Percentiles rank a stretch among this genome's conserved stretches.
Conservation (phyloP, 2,888 invertebrate genomes). For the Amiota minor region DNA sequence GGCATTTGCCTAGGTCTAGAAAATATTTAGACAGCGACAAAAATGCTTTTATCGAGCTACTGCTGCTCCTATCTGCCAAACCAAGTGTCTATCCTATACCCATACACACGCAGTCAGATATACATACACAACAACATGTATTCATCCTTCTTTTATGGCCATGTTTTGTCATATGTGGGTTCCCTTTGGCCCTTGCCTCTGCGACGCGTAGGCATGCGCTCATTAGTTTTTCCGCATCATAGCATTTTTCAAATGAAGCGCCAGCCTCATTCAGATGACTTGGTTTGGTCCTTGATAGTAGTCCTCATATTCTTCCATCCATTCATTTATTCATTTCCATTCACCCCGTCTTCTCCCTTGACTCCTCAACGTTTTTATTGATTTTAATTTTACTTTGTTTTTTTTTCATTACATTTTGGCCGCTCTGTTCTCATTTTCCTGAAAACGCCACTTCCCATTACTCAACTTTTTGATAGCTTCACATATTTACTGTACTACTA, state of each 20-base stretch:
- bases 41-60: slow-evolving; percentile 8
- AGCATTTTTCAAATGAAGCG: slow-evolving; percentile 5
- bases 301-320: neutral
- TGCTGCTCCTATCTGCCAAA: slow-evolving; percentile 3
- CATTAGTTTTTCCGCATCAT: slow-evolving; percentile 31
- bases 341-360: neutral
- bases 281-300: neutral
- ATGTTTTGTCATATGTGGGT: slow-evolving; percentile 17
- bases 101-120: too few species aligned
- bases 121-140: neutral
- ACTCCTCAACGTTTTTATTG: slow-evolving; percentile 13
- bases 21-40: slow-evolving; percentile 17
- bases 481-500: slow-evolving; percentile 10
- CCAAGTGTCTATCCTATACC: too few species aligned
- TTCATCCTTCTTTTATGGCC: neutral
- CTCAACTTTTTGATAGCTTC: slow-evolving; percentile 25
- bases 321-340: neutral
- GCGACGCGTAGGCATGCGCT: slow-evolving; percentile 17
- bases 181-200: too few species aligned
- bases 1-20: slow-evolving; percentile 26
- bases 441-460: slow-evolving; percentile 9
- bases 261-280: neutral
- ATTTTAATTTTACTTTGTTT: slow-evolving; percentile 28
- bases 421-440: too few species aligned
- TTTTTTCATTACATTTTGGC: neutral